Evolutionary conservation across 2,113 vertebrate species (phyloP).

Genomic region (Octodon degus): DNA sequence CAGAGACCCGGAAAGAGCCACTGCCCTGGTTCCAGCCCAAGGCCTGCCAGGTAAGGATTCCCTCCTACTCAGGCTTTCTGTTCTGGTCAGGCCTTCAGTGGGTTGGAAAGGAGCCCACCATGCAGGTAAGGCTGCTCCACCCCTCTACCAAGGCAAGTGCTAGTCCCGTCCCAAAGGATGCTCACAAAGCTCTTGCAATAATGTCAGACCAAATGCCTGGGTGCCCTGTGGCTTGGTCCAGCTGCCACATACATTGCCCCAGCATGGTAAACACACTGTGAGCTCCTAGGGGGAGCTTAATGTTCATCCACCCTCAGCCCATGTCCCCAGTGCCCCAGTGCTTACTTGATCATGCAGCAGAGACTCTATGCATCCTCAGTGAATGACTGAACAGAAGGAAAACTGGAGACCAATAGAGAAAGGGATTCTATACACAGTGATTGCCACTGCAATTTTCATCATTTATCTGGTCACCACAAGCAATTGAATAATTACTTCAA

Average conservation of each 20-base stretch:
- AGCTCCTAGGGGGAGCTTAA: background rate
- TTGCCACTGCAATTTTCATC: background rate
- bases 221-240: background rate
- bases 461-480: background rate
- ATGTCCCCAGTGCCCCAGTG: background rate
- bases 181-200: background rate
- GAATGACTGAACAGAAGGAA: background rate
- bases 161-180: background rate
- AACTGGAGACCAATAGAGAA: background rate
- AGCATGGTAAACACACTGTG: background rate
- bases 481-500: background rate
- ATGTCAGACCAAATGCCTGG: background rate
- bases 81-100: background rate
- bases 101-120: background rate
- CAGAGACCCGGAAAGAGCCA: background rate
- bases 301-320: background rate
- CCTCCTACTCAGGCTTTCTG: background rate
- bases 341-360: background rate
- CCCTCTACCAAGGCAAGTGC: background rate
- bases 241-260: background rate
- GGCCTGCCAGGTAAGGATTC: background rate
- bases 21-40: background rate
- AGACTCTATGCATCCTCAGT: background rate
- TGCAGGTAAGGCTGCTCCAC: background rate
- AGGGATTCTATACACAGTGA: background rate